Conservation (phyloP, 2,797 vertebrate genomes). For the Channallabes apus region DNA sequence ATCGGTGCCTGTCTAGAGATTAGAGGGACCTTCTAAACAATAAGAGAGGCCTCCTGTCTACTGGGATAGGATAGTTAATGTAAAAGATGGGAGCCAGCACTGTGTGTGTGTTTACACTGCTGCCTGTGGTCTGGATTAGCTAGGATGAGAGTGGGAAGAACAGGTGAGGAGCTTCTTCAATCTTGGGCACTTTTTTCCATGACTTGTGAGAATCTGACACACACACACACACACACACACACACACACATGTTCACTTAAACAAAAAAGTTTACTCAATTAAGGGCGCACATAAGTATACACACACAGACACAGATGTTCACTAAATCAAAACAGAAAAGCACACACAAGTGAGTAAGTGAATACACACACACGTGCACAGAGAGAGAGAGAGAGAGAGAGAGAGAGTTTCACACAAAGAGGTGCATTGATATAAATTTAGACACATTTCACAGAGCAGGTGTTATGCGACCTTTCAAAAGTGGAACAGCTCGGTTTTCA, state of each 20-base stretch:
- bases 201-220: slow-evolving; percentile 1
- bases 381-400: slow-evolving; percentile 1
- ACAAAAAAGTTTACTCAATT: not conserved
- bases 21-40: slow-evolving; percentile 13
- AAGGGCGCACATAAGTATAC: not conserved
- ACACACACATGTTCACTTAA: not conserved
- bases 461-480: slow-evolving; percentile 38
- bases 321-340: slow-evolving; percentile 24
- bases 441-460: slow-evolving; percentile 46
- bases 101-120: slow-evolving; percentile 14
- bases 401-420: slow-evolving; percentile 40
- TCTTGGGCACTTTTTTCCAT: not conserved
- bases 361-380: not conserved
- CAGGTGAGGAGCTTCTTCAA: slow-evolving; percentile 11
- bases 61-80: not conserved
- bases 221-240: not conserved
- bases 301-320: not conserved
- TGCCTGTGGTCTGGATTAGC: slow-evolving; percentile 13
- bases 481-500: slow-evolving; percentile 27
- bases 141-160: slow-evolving; percentile 7
- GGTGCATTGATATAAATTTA: slow-evolving; percentile 50
- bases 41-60: not conserved
- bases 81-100: slow-evolving; percentile 3
- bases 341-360: slow-evolving; percentile 14
- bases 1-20: slow-evolving; percentile 27